Evolutionary conservation across 2,797 vertebrate species (phyloP).

Genomic region (Gymnoscopelus braueri): DNA sequence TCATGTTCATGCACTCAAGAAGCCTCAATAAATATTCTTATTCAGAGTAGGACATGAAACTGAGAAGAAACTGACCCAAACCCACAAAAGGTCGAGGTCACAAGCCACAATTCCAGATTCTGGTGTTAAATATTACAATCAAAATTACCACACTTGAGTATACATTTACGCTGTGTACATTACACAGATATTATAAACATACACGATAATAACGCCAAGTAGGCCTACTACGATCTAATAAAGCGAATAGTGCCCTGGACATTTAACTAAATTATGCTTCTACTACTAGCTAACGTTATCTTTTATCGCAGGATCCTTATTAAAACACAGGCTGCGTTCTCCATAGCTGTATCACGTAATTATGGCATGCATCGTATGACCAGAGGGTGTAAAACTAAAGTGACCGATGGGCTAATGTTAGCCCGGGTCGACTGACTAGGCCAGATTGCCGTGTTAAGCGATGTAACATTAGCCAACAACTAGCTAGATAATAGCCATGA

Average conservation of each 20-base stretch:
- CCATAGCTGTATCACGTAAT: too few species aligned
- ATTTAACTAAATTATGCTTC: neutral
- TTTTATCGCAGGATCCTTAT: neutral
- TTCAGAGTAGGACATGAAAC: neutral
- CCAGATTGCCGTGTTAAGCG: slow-evolving; percentile 44
- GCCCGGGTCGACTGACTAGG: slow-evolving; percentile 56
- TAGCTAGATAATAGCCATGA: slow-evolving; percentile 30
- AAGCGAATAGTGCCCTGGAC: neutral
- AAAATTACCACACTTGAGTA: too few species aligned
- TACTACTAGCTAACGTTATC: slow-evolving; percentile 33
- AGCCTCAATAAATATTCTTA: neutral
- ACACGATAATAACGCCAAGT: neutral
- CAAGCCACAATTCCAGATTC: too few species aligned
- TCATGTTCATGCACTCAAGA: neutral
- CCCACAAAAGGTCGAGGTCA: too few species aligned
- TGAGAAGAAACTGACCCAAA: neutral
- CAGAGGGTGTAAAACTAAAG: neutral
- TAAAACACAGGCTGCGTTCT: too few species aligned
- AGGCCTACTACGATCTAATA: neutral
- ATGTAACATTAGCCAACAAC: slow-evolving; percentile 13
- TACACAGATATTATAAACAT: neutral
- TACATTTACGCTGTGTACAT: neutral
- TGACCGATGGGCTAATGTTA: neutral
- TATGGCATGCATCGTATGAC: too few species aligned
- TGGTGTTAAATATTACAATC: too few species aligned